Evolutionary conservation across 2,888 invertebrate genomes (phyloP).

Genomic region (Drosophila eohydei): DNA sequence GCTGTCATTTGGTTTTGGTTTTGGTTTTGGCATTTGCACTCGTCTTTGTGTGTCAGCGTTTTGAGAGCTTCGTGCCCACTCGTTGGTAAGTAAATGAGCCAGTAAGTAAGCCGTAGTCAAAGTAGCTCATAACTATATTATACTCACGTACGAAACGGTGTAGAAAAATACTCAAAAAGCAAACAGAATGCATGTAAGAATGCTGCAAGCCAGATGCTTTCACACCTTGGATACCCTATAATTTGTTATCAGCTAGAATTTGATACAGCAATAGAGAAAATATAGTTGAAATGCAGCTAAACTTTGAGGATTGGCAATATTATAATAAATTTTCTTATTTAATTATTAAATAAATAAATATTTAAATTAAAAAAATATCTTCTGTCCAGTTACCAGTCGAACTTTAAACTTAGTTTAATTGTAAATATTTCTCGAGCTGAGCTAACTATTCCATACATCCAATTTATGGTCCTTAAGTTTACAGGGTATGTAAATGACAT

Average conservation of each 20-base stretch:
- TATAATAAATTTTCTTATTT: background rate
- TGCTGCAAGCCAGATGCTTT: background rate
- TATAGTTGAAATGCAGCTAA: no score
- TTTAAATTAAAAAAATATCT: background rate
- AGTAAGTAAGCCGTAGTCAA: conserved; percentile 68
- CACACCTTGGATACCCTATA: conserved; percentile 33
- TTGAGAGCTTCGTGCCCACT: conserved; percentile 43
- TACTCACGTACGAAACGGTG: conserved; percentile 73
- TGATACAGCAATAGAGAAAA: background rate
- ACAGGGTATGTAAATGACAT: conserved; percentile 43
- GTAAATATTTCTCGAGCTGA: no score
- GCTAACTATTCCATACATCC: no score
- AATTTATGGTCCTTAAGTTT: background rate
- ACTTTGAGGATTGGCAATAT: background rate
- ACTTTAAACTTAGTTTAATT: background rate
- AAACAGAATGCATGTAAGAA: conserved; percentile 38
- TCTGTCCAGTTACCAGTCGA: background rate
- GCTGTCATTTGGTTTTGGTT: conserved; percentile 39
- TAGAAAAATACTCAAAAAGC: conserved; percentile 63
- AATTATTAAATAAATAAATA: background rate
- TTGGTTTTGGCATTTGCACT: conserved; percentile 20
- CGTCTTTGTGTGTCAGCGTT: conserved; percentile 47
- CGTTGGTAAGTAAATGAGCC: conserved; percentile 46
- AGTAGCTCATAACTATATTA: conserved; percentile 80
- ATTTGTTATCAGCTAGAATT: background rate